These are phyloP conservation scores for Distichodus sexfasciatus DNA, from an alignment of 2,797 vertebrate species.

Conservation along the genomic window DNA sequence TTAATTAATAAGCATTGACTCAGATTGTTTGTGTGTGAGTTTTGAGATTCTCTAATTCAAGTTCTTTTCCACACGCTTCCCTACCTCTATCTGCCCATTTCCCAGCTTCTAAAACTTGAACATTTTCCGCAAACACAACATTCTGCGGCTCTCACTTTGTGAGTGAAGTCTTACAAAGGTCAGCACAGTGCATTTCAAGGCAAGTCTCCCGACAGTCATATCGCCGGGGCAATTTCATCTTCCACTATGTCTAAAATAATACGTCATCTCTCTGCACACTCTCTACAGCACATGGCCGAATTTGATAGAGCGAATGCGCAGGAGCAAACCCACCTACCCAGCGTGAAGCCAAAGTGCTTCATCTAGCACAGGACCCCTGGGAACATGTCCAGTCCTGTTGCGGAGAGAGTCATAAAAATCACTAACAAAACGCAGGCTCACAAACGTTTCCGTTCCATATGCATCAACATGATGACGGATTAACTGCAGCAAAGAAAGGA, in stretches of 20 bases:
- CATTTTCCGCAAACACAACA: constrained; percentile 11
- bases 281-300: constrained; percentile 17
- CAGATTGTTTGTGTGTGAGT: no score
- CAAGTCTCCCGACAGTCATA: constrained; percentile 28
- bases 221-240: constrained; percentile 29
- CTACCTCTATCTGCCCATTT: no score
- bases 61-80: no score
- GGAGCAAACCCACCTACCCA: constrained; percentile 9
- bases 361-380: constrained; percentile 17
- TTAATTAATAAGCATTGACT: no score
- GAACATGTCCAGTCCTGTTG: constrained; percentile 23
- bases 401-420: constrained; percentile 34
- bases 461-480: no score
- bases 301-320: constrained; percentile 16
- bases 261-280: constrained; percentile 24
- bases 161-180: constrained; percentile 13
- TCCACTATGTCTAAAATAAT: constrained; percentile 34
- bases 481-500: no score
- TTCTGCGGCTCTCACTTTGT: constrained; percentile 7
- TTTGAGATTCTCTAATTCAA: no score
- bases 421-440: no score
- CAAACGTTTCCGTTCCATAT: no score
- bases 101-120: constrained; percentile 21
- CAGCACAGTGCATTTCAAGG: constrained; percentile 31
- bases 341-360: constrained; percentile 32